Evolutionary conservation across 2,888 invertebrate genomes (phyloP), one percentile per base, ranked within the genome.

Genomic region (Ophion obscuratus): DNA sequence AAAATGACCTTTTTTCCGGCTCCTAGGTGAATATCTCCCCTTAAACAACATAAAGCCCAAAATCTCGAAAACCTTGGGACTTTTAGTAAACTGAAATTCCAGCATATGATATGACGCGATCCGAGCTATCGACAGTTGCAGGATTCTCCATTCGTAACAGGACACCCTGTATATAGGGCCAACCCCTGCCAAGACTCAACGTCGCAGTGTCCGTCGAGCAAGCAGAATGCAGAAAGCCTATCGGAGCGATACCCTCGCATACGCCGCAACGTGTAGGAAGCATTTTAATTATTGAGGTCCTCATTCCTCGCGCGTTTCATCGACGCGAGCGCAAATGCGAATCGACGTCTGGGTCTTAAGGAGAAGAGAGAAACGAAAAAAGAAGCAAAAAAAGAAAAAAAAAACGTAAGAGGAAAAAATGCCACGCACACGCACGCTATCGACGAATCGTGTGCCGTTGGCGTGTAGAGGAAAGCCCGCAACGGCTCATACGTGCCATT

Each of bases 271-370:
- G 59, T 64, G 64, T 77, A 82, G 24, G 47, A 82, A 77, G 71
- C 44, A 82, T 77, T 82, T 82, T 71, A 77, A 82, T 82, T 66
- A 77, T 57, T n/a, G 40, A 53, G 62, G 57, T 66, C 59, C 77
- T 73, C 73, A 73, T 80, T 73, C 80, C 57, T 36, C 64, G 64
- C 76, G 71, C 27, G 44, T 73, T 77, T 71, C 82, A 27, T 73
- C 71, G 66, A 73, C 53, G 27, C 76, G 17, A 53, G 64, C 82
- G 62, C 70, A 57, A 82, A 82, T 77, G 70, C 76, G 70, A 82
- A 82, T 62, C 76, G 81, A 82, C 76, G 66, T 82, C 66, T 64
- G 53, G 75, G 17, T 53, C 73, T 40, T 20, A 59, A 74, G 27
- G 5, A 5, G 27, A 36, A 20, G 57, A 64, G 59, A 47, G 47